Percentiles rank a stretch among this genome's conserved stretches.
These are phyloP conservation scores for Bombus pyrosoma DNA, from an alignment of 1,140 invertebrate genomes.

Conservation along the genomic window DNA sequence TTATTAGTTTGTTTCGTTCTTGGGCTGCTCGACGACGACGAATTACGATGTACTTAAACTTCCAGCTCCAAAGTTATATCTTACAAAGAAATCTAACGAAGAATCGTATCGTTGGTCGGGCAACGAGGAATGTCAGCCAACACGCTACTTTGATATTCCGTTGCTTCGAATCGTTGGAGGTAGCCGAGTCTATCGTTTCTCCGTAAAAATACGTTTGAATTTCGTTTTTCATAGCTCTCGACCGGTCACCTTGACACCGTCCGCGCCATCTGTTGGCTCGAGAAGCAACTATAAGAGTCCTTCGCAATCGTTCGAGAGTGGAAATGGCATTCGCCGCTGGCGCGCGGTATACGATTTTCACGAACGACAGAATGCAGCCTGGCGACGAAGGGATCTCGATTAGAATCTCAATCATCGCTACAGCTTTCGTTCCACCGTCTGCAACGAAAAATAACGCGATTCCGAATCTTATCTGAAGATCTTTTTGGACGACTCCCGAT, in stretches of 20 bases:
- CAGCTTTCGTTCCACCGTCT: neutral
- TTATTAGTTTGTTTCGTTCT: too few relatives aligned
- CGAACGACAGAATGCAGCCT: slow-evolving; percentile 11
- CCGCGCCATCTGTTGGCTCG: slow-evolving; percentile 69
- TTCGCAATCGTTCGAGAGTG: slow-evolving; percentile 36
- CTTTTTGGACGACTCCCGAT: too few relatives aligned
- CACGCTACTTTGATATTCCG: neutral
- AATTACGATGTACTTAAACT: too few relatives aligned
- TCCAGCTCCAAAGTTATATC: too few relatives aligned
- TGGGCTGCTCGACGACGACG: too few relatives aligned
- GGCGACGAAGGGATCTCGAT: neutral
- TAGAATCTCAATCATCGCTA: neutral
- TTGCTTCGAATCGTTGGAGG: neutral
- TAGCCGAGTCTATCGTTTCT: neutral
- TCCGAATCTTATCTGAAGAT: too few relatives aligned
- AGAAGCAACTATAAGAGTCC: slow-evolving; percentile 45
- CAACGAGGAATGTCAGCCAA: too few relatives aligned
- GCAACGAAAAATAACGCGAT: neutral
- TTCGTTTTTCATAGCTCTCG: neutral
- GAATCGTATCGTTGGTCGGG: too few relatives aligned
- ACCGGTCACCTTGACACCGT: slow-evolving; percentile 54
- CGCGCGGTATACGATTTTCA: slow-evolving; percentile 22
- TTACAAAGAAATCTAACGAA: too few relatives aligned
- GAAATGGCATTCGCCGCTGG: slow-evolving; percentile 20
- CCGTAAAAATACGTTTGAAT: neutral